A percentile compares a stretch with the other conserved stretches of the same genome.
phyloP scores from a whole-genome alignment of 2,797 vertebrate species.

The Coreius guichenoti region DNA sequence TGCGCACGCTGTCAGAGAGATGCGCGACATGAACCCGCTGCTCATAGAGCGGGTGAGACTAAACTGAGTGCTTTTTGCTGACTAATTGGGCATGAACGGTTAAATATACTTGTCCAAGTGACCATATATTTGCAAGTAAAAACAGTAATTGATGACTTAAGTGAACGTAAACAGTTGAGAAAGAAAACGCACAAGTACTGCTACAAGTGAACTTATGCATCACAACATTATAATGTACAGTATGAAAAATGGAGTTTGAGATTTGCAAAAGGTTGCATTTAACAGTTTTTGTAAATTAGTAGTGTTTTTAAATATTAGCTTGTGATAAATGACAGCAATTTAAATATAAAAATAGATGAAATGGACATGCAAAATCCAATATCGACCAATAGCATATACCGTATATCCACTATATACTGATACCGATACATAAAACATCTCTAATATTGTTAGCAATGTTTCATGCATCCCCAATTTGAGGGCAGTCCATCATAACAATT shows the following conservation, averaged over 20 bases:
- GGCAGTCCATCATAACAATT: neutral
- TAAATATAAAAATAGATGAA: neutral
- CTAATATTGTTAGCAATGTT: neutral
- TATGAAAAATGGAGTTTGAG: neutral
- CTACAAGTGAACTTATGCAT: neutral
- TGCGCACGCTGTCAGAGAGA: no score
- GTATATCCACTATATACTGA: neutral
- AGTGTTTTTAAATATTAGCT: neutral
- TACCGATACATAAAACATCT: neutral
- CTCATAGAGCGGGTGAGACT: no score
- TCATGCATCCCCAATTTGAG: neutral
- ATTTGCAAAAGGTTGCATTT: neutral
- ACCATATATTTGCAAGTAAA: no score
- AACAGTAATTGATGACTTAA: no score
- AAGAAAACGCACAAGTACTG: neutral
- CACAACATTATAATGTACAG: neutral
- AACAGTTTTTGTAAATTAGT: neutral
- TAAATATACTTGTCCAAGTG: no score
- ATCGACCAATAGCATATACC: no score
- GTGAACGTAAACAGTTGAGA: no score
- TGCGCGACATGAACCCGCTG: no score
- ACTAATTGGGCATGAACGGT: no score
- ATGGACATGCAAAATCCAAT: neutral
- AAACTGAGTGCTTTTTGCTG: no score
- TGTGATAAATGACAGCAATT: neutral